Evolutionary conservation across 2,888 invertebrate species (phyloP).

Genomic region (Zootermopsis nevadensis): DNA sequence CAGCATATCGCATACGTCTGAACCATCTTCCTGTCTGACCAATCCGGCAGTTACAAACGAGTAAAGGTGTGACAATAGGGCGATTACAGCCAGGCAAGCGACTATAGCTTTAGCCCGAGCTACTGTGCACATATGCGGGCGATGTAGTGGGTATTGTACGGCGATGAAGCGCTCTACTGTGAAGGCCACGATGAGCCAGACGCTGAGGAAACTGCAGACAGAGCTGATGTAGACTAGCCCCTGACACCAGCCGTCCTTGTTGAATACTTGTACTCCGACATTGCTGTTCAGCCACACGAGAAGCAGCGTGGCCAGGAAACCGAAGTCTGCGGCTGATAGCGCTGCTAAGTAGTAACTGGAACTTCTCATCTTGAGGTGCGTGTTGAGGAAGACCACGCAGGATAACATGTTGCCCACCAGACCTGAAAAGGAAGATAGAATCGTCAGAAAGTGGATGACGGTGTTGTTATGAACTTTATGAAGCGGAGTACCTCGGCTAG

Average conservation of each 20-base stretch:
- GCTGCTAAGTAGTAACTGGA: constrained; percentile 74
- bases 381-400: constrained; percentile 70
- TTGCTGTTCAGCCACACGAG: constrained; percentile 68
- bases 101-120: constrained; percentile 70
- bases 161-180: constrained; percentile 77
- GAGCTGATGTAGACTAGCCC: constrained; percentile 66
- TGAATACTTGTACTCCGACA: constrained; percentile 63
- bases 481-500: too few relatives aligned
- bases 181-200: constrained; percentile 77
- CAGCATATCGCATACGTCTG: constrained; percentile 66
- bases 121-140: constrained; percentile 72
- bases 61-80: constrained; percentile 64
- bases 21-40: constrained; percentile 29
- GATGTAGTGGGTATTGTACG: constrained; percentile 71
- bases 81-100: constrained; percentile 62
- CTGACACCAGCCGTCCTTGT: constrained; percentile 71
- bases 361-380: constrained; percentile 70
- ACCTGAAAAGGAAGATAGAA: constrained; percentile 56
- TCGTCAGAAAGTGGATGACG: too few relatives aligned
- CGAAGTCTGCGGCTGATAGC: constrained; percentile 71
- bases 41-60: constrained; percentile 64
- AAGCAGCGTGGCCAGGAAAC: constrained; percentile 68
- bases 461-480: too few relatives aligned
- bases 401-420: constrained; percentile 71
- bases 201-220: constrained; percentile 72